Evolutionary conservation across 2,797 vertebrate species (phyloP).

Genomic region (Triplophysa bombifrons): DNA sequence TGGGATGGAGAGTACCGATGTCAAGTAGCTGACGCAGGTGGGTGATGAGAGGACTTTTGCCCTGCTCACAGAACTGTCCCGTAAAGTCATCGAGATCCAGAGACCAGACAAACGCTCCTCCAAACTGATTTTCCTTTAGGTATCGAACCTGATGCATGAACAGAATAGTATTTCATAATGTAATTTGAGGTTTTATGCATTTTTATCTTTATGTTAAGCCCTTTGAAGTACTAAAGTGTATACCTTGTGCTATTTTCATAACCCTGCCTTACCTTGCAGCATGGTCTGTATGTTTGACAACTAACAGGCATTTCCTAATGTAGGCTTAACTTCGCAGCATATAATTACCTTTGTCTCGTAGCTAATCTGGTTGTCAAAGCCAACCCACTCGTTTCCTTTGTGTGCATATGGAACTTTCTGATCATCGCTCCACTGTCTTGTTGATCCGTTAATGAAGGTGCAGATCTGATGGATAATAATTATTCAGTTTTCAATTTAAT

Average conservation of each 20-base stretch:
- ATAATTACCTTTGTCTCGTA: conserved; percentile 73
- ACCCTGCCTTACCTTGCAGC: too few relatives aligned
- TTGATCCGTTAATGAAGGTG: conserved; percentile 70
- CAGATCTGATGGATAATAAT: conserved; percentile 75
- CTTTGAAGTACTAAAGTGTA: too few relatives aligned
- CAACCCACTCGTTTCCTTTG: conserved; percentile 77
- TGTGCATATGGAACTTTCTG: conserved; percentile 82
- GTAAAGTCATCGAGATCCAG: conserved; percentile 76
- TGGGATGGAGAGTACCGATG: conserved; percentile 57
- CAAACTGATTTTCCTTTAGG: conserved; percentile 69
- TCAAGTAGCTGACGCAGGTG: conserved; percentile 64
- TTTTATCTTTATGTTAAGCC: too few relatives aligned
- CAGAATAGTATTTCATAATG: too few relatives aligned
- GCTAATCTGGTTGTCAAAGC: conserved; percentile 81
- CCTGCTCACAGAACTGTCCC: conserved; percentile 72
- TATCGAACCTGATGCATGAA: conserved; percentile 65
- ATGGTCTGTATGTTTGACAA: too few relatives aligned
- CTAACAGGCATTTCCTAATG: too few relatives aligned
- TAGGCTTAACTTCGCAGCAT: too few relatives aligned
- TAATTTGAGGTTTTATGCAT: too few relatives aligned
- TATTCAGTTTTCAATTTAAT: neutral
- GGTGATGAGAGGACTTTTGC: conserved; percentile 67
- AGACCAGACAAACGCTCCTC: conserved; percentile 76
- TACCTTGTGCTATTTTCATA: too few relatives aligned
- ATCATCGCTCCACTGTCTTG: conserved; percentile 69